Evolutionary conservation across 2,888 invertebrate genomes (phyloP).

Genomic region (Drosophila borealis): DNA sequence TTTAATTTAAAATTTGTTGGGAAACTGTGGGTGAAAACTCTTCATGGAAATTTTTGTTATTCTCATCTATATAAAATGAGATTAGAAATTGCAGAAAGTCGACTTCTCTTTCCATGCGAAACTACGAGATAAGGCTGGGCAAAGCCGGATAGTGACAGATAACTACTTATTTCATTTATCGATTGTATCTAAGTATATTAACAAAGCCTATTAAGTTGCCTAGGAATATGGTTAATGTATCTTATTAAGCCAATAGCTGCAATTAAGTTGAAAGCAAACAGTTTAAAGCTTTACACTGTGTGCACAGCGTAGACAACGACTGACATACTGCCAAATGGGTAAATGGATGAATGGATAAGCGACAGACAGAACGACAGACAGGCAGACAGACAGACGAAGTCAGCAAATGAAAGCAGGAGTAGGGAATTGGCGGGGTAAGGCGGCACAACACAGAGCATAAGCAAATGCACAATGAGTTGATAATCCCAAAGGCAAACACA

Average conservation of each 20-base stretch:
- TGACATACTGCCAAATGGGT: slow-evolving; percentile 54
- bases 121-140: too few species aligned
- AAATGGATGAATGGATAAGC: slow-evolving; percentile 58
- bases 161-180: too few species aligned
- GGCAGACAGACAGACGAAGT: slow-evolving; percentile 10
- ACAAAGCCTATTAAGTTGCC: slow-evolving; percentile 4
- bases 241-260: slow-evolving; percentile 48
- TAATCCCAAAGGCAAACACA: slow-evolving; percentile 74
- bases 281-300: slow-evolving; percentile 47
- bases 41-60: too few species aligned
- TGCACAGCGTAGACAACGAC: slow-evolving; percentile 25
- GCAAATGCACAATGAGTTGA: slow-evolving; percentile 73
- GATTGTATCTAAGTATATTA: slow-evolving; percentile 4
- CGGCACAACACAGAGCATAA: slow-evolving; percentile 34
- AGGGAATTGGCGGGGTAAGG: not conserved
- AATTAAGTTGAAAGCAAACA: slow-evolving; percentile 59
- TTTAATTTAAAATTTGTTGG: too few species aligned
- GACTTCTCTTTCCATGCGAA: too few species aligned
- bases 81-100: too few species aligned
- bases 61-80: too few species aligned
- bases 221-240: slow-evolving; percentile 27
- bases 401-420: not conserved
- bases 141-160: too few species aligned
- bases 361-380: slow-evolving; percentile 23
- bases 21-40: too few species aligned